phyloP scores from a whole-genome alignment of 2,113 vertebrate species.

The Salvator merianae region DNA sequence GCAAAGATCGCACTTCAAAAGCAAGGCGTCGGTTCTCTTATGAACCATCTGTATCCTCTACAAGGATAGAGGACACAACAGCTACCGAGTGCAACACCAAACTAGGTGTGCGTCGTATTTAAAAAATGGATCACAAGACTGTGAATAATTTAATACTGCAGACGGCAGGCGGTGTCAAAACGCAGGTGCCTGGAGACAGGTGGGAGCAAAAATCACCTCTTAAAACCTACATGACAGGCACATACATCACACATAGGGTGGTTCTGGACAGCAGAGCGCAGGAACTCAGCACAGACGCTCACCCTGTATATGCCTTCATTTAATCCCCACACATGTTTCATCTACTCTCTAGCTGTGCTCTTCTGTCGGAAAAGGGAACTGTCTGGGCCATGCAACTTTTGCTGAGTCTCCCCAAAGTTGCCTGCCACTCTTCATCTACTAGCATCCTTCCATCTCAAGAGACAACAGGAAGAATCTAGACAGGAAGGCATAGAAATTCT shows the following conservation, averaged over 20 bases:
- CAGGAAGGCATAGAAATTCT: too few species aligned
- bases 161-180: background rate
- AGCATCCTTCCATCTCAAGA: too few species aligned
- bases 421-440: too few species aligned
- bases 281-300: too few species aligned
- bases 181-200: accelerated
- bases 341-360: too few species aligned
- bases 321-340: too few species aligned
- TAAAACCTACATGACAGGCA: too few species aligned
- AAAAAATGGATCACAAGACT: background rate
- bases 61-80: background rate
- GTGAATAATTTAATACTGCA: background rate
- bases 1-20: background rate
- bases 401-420: too few species aligned
- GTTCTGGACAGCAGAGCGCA: background rate
- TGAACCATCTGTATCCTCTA: background rate
- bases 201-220: background rate
- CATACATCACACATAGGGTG: background rate
- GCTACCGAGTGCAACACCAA: accelerated
- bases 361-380: too few species aligned
- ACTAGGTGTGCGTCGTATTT: background rate
- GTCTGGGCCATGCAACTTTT: too few species aligned
- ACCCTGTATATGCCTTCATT: too few species aligned
- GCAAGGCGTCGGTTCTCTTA: background rate
- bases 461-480: too few species aligned